Percentiles rank a stretch among this genome's conserved stretches.
These are phyloP conservation scores for Epinotia brunnichana DNA, from an alignment of 2,888 invertebrate genomes.

Conservation along the genomic window DNA sequence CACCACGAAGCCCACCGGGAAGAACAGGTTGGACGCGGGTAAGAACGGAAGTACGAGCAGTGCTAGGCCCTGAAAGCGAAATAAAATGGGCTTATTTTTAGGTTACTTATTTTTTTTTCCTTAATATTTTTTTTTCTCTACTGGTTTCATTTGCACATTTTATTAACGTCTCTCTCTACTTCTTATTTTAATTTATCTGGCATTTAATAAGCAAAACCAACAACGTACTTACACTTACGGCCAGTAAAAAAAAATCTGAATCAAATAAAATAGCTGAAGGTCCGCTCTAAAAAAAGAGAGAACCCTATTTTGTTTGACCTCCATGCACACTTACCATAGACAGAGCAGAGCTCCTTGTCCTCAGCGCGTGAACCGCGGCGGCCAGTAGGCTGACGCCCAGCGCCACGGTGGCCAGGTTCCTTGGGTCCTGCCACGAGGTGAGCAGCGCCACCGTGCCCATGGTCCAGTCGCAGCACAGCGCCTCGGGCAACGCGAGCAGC, in stretches of 20 bases:
- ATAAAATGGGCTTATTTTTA: not conserved
- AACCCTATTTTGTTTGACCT: too few species aligned
- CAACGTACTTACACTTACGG: too few species aligned
- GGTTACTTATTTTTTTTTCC: not conserved
- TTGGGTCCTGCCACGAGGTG: slow-evolving; percentile 89
- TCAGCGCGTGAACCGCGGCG: slow-evolving; percentile 79
- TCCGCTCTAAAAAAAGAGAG: too few species aligned
- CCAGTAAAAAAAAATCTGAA: too few species aligned
- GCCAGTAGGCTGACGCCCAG: slow-evolving; percentile 86
- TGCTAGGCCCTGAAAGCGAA: slow-evolving; percentile 88
- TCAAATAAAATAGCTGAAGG: too few species aligned
- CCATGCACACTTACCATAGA: slow-evolving; percentile 69
- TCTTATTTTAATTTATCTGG: too few species aligned
- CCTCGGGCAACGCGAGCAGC: slow-evolving; percentile 94
- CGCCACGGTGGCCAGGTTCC: slow-evolving; percentile 91
- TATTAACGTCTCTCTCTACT: too few species aligned
- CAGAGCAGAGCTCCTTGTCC: slow-evolving; percentile 73
- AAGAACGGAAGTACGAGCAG: slow-evolving; percentile 95
- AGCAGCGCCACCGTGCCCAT: slow-evolving; percentile 97
- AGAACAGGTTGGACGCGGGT: slow-evolving; percentile 98
- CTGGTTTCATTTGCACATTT: too few species aligned
- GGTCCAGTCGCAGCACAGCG: slow-evolving; percentile 98
- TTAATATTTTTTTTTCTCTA: too few species aligned
- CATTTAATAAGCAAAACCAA: too few species aligned
- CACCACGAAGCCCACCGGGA: slow-evolving; percentile 98